Evolutionary conservation across 1,140 invertebrate genomes (phyloP), one percentile per base, ranked within the genome.

Genomic region (Drosophila suzukii): DNA sequence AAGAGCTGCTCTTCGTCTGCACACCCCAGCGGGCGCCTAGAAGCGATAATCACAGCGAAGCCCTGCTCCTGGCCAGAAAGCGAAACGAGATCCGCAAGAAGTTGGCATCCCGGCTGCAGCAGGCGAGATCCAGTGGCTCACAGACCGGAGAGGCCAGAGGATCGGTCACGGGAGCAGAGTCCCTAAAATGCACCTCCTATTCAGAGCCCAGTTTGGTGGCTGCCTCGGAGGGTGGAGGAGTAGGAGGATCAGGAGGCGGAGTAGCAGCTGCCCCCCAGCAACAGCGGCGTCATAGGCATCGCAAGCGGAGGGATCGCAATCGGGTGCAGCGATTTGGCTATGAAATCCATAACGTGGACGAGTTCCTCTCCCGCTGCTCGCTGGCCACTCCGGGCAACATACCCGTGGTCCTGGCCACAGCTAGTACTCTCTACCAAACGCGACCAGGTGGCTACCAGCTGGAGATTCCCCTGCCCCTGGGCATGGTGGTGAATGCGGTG

Each of bases 401-500:
- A 60, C 96, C 96, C 8, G 95, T 97, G 4, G 96, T 97, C 2
- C 92, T 97, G 32, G 95, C 96, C 39, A 95, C 95, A 47, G 94
- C 96, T 0, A 96, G 95, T 49, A 94, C 95, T 0, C 92, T 97
- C 8, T 97, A 97, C 90, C 95, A 96, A 84, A 97, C 96, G 0
- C 94, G 95, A 49, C 85, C 93, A 0, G 95, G 94, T 13, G 95
- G 95, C 17, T 94, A 93, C 51, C 96, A 96, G 83, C 93, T 94
- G 20, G 96, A 97, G 91, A 93, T 96, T 38, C 93, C 94, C 0
- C 86, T 97, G 55, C 96, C 96, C 0, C 92, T 97, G 50, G 96
- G 96, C 8, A 97, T 96, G 90, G 96, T 97, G 4, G 96, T 97
- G 0, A 97, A 97, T 86, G 96, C 96, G 0, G 95, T 97, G 6